Evolutionary conservation across 2,113 vertebrate genomes (phyloP), one percentile per base, ranked within the genome.

Genomic region (Spermophilus dauricus): DNA sequence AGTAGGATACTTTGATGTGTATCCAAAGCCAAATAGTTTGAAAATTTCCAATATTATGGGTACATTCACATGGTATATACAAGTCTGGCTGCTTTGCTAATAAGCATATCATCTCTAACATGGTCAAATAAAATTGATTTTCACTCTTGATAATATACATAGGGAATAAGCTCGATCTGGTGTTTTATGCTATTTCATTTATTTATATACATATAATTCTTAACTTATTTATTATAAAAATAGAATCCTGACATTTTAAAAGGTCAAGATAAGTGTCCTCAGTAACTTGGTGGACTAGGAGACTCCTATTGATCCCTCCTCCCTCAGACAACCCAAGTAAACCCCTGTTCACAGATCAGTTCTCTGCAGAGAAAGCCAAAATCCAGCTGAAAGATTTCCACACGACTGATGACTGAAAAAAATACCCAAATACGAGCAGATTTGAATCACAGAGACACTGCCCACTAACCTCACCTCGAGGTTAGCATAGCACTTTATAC

Each of bases 1-100:
- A 81, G 24, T 58, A 72, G n/a, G 18, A 73, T 89, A 89, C 72
- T 91, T 77, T 96, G 56, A 65, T 82, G 48, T 86, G 95, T 83
- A 78, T 89, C 53, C 75, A 56, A 91, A 88, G 34, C 32, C 53
- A 77, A 77, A 82, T 45, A 34, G 18, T 37, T 83, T 78, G 4
- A 24, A 89, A 70, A 13, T 76, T 93, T 85, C 22, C 14, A n/a
- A n/a, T 70, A n/a, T 82, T 30, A 26, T 76, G 42, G 42, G 61
- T 53, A 37, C 28, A 78, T 65, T 63, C 82, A 37, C 42, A 6
- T 53, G 42, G 53, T n/a, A 51, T 58, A 65, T 20, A 32, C 8
- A 76, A 95, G 3, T 65, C 72, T 94, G 42, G 8, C 17, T 86
- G 5, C 28, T 89, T 72, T 85, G 1, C 34, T 75, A 81, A 77